phyloP scores from a whole-genome alignment of 2,888 invertebrate genomes.

The Troilus luridus region DNA sequence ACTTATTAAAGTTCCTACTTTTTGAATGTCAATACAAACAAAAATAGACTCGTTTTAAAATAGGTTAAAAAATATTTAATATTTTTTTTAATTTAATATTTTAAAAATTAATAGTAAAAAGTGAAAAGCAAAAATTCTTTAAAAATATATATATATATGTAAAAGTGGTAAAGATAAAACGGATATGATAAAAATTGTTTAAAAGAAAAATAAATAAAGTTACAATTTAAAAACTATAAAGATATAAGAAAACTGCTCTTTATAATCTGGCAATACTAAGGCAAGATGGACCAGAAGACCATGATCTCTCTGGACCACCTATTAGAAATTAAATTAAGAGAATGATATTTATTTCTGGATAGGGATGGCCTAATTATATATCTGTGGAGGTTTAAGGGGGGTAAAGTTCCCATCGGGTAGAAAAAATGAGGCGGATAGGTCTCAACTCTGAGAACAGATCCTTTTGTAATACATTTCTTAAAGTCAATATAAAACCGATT shows the following conservation, averaged over 20 bases:
- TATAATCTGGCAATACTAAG: neutral
- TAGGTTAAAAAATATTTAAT: too few relatives aligned
- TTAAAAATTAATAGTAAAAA: too few relatives aligned
- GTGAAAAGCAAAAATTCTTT: too few relatives aligned
- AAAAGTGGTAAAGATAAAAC: too few relatives aligned
- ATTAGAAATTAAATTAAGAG: neutral
- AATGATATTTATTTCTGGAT: conserved; percentile 24
- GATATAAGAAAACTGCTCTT: neutral
- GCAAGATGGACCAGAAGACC: neutral
- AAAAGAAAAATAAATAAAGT: too few relatives aligned
- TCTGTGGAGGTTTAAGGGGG: neutral
- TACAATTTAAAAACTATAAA: too few relatives aligned
- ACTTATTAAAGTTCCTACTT: too few relatives aligned
- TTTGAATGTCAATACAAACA: too few relatives aligned
- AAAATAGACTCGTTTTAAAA: too few relatives aligned
- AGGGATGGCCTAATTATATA: neutral
- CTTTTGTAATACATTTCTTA: neutral
- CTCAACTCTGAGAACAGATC: neutral
- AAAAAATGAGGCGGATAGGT: conserved; percentile 1
- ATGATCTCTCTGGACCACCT: neutral
- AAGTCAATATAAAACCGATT: neutral
- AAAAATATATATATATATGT: too few relatives aligned
- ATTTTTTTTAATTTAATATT: too few relatives aligned
- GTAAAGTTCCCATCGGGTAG: neutral
- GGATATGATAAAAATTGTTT: too few relatives aligned